phyloP scores from a whole-genome alignment of 1,140 invertebrate species.

The Saccostrea glomerata region DNA sequence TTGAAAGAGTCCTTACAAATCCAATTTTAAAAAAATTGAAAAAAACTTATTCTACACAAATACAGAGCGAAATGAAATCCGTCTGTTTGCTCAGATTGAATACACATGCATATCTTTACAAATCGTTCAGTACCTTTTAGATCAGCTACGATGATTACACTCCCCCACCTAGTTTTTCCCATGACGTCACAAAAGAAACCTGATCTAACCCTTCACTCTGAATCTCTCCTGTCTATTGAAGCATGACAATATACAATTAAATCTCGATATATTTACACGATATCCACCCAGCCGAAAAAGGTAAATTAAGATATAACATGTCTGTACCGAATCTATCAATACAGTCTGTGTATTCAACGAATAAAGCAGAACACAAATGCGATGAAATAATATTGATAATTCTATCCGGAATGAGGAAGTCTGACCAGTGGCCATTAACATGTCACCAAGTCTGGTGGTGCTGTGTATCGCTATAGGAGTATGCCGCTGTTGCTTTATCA shows the following conservation, averaged over 20 bases:
- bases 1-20: too few relatives aligned
- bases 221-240: not conserved
- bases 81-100: not conserved
- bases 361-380: too few relatives aligned
- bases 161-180: not conserved
- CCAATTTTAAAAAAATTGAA: too few relatives aligned
- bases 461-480: not conserved
- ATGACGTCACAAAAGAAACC: not conserved
- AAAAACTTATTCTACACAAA: too few relatives aligned
- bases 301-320: conserved; percentile 14
- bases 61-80: not conserved
- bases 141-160: not conserved
- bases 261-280: not conserved
- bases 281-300: not conserved
- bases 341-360: too few relatives aligned
- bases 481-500: not conserved
- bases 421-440: not conserved
- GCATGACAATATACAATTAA: not conserved
- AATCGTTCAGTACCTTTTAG: not conserved
- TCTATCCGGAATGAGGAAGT: not conserved
- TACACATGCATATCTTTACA: not conserved
- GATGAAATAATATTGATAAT: not conserved
- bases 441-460: not conserved
- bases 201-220: not conserved
- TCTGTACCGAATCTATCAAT: too few relatives aligned